A percentile compares a stretch with the other conserved stretches of the same genome.
These are phyloP conservation scores for Beroe forskalii DNA, from an alignment of 37 sponge, comb jelly and placozoan species.

Conservation along the genomic window DNA sequence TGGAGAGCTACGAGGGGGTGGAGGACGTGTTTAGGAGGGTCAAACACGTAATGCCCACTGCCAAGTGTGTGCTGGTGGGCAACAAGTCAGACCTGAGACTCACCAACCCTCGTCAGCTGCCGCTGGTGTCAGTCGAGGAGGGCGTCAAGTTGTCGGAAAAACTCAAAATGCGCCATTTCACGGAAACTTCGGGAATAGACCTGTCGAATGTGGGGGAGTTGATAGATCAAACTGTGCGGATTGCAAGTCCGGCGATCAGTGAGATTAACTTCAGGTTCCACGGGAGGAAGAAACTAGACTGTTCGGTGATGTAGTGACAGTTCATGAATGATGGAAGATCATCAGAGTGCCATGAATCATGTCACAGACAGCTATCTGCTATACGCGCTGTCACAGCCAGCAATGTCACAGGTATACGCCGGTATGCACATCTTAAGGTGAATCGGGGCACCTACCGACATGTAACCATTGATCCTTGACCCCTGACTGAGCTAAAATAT, in stretches of 20 bases:
- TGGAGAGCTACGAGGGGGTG: neutral
- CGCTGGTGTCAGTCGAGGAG: neutral
- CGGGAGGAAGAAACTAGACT: neutral
- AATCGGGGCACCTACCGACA: no score
- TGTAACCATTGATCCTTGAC: no score
- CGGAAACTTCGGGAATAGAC: neutral
- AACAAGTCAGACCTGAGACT: conserved; percentile 3
- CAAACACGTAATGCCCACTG: neutral
- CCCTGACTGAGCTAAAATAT: no score
- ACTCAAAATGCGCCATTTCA: neutral
- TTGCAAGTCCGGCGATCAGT: conserved; percentile 6
- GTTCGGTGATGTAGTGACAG: conserved; percentile 8
- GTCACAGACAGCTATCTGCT: no score
- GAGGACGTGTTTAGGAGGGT: neutral
- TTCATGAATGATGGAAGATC: no score
- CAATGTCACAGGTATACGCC: no score
- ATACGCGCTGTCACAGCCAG: no score
- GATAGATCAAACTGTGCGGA: conserved; percentile 9
- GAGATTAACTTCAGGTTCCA: conserved; percentile 24
- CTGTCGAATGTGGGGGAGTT: conserved; percentile 9
- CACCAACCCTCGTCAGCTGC: conserved; percentile 5
- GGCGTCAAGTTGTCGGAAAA: neutral
- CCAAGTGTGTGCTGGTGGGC: neutral
- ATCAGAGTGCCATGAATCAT: no score
- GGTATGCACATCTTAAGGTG: no score